Percentiles rank a stretch among this genome's conserved stretches.
phyloP scores from a whole-genome alignment of 2,888 invertebrate genomes.

The Drosophila monieri region DNA sequence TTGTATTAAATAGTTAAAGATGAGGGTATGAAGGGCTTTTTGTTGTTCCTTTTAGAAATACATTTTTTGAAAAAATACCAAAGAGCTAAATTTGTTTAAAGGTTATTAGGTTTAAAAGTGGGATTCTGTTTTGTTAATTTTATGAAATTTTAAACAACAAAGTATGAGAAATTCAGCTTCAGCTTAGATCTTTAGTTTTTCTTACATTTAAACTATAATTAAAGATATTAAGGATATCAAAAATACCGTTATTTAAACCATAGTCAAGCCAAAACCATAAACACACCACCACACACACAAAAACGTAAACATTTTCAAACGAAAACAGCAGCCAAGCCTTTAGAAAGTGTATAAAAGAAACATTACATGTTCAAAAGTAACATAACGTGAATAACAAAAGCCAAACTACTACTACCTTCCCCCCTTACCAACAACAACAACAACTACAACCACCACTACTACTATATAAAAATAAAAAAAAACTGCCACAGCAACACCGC shows the following conservation, averaged over 20 bases:
- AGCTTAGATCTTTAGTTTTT: too few species aligned
- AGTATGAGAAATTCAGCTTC: too few species aligned
- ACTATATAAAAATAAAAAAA: slow-evolving; percentile 55
- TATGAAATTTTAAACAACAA: too few species aligned
- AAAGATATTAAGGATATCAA: too few species aligned
- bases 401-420: slow-evolving; percentile 81
- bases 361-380: slow-evolving; percentile 74
- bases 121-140: too few species aligned
- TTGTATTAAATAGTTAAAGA: too few species aligned
- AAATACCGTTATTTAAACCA: slow-evolving; percentile 2
- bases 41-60: too few species aligned
- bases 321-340: slow-evolving; percentile 65
- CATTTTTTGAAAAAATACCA: too few species aligned
- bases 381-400: slow-evolving; percentile 80
- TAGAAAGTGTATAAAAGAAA: slow-evolving; percentile 65
- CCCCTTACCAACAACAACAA: slow-evolving; percentile 41
- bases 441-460: slow-evolving; percentile 25
- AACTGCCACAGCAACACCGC: slow-evolving; percentile 79
- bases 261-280: slow-evolving; percentile 5
- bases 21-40: too few species aligned
- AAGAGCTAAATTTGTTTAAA: too few species aligned
- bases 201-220: too few species aligned
- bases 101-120: too few species aligned
- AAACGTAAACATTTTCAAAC: slow-evolving; percentile 47
- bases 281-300: slow-evolving; percentile 27